phyloP scores from a whole-genome alignment of 64 coral and sea anemone genomes.

The Actinia equina region DNA sequence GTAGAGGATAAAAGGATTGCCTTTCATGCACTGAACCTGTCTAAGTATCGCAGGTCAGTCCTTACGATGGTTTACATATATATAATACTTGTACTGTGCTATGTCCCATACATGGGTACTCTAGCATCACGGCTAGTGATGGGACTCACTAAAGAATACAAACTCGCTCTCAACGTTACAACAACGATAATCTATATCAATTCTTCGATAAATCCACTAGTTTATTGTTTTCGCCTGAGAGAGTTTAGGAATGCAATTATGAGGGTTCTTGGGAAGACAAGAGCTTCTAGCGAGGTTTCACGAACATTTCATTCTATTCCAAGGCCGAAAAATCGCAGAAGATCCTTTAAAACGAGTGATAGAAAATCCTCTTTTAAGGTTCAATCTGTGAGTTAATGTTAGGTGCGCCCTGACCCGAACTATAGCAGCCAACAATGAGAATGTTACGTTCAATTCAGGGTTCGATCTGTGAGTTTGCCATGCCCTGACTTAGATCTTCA shows the following conservation, averaged over 20 bases:
- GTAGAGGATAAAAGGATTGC: not conserved
- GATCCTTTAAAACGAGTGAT: no score
- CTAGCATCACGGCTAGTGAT: not conserved
- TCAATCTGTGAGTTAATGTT: no score
- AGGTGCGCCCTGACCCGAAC: no score
- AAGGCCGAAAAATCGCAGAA: no score
- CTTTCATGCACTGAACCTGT: not conserved
- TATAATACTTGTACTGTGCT: not conserved
- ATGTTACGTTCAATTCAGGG: no score
- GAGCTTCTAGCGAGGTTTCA: no score
- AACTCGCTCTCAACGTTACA: not conserved
- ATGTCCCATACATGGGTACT: not conserved
- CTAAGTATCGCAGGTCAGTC: slow-evolving; percentile 1
- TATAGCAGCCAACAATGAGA: no score
- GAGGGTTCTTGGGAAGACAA: not conserved
- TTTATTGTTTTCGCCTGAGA: not conserved
- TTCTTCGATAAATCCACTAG: not conserved
- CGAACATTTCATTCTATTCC: no score
- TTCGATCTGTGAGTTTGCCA: no score
- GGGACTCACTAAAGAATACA: slow-evolving; percentile 14
- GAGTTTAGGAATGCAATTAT: not conserved
- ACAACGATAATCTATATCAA: slow-evolving; percentile 8
- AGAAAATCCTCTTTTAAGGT: no score
- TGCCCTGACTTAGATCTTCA: no score
- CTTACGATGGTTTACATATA: slow-evolving; percentile 7